phyloP scores from a whole-genome alignment of 2,888 invertebrate species.

The Molorchus minor region DNA sequence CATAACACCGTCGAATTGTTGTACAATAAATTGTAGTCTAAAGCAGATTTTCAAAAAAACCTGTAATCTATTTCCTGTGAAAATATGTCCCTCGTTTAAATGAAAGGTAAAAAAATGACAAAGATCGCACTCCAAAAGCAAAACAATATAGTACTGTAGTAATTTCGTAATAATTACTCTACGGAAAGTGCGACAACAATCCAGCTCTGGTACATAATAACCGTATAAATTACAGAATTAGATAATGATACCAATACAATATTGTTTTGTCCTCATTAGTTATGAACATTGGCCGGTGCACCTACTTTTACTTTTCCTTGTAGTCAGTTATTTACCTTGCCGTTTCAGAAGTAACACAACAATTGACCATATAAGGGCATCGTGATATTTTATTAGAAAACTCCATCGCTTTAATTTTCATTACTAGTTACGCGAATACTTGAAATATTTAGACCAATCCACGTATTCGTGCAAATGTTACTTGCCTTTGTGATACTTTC shows the following conservation, averaged over 20 bases:
- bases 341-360: conserved; percentile 48
- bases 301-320: conserved; percentile 62
- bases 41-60: no score
- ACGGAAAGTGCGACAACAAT: no score
- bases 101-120: no score
- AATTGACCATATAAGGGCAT: conserved; percentile 57
- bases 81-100: no score
- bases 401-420: conserved; percentile 44
- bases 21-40: no score
- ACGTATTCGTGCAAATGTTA: conserved; percentile 27
- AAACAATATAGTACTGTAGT: no score
- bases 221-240: conserved; percentile 28
- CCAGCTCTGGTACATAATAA: no score
- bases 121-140: no score
- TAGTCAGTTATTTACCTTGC: conserved; percentile 59
- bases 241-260: conserved; percentile 43
- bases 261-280: conserved; percentile 55
- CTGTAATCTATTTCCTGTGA: no score
- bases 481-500: conserved; percentile 30
- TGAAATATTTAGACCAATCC: conserved; percentile 45
- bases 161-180: no score
- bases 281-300: conserved; percentile 53
- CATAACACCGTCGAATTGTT: no score
- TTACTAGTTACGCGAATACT: conserved; percentile 44
- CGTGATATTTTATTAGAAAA: conserved; percentile 53